phyloP scores from a whole-genome alignment of 1,140 invertebrate species.

The Sinonovacula constricta region DNA sequence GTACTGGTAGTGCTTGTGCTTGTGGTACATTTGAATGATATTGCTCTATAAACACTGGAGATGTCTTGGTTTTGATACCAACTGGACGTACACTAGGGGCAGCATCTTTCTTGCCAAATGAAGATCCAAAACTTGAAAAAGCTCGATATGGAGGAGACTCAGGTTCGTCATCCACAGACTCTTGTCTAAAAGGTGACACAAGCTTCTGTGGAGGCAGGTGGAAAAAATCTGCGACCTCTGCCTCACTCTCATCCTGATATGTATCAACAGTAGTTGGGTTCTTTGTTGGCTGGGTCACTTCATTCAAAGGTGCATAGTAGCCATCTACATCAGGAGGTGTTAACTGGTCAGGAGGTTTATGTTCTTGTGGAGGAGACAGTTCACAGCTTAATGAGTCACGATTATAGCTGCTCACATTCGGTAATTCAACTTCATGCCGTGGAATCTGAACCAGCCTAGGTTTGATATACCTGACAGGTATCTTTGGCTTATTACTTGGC shows the following conservation, averaged over 20 bases:
- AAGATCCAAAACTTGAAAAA: slow-evolving; percentile 40
- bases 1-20: too few species aligned
- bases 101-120: slow-evolving; percentile 19
- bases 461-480: slow-evolving; percentile 43
- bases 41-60: too few species aligned
- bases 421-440: slow-evolving; percentile 27
- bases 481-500: slow-evolving; percentile 3
- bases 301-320: slow-evolving; percentile 12
- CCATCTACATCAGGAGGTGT: slow-evolving; percentile 19
- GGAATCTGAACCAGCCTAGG: slow-evolving; percentile 40
- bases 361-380: slow-evolving; percentile 11
- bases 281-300: too few species aligned
- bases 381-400: slow-evolving; percentile 21
- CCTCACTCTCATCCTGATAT: slow-evolving; percentile 19
- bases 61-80: too few species aligned
- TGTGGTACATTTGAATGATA: too few species aligned
- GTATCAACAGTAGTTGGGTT: too few species aligned
- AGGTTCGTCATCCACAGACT: slow-evolving; percentile 8
- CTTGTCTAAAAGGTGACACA: slow-evolving; percentile 26
- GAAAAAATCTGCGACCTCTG: slow-evolving; percentile 26
- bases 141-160: slow-evolving; percentile 7
- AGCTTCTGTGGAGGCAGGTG: slow-evolving; percentile 33
- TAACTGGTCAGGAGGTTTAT: slow-evolving; percentile 2
- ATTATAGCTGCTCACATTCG: slow-evolving; percentile 6
- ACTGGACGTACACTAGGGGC: too few species aligned